Base-by-base conservation (phyloP, 2,888 invertebrate species). In the Platycnemis pennipes region DNA sequence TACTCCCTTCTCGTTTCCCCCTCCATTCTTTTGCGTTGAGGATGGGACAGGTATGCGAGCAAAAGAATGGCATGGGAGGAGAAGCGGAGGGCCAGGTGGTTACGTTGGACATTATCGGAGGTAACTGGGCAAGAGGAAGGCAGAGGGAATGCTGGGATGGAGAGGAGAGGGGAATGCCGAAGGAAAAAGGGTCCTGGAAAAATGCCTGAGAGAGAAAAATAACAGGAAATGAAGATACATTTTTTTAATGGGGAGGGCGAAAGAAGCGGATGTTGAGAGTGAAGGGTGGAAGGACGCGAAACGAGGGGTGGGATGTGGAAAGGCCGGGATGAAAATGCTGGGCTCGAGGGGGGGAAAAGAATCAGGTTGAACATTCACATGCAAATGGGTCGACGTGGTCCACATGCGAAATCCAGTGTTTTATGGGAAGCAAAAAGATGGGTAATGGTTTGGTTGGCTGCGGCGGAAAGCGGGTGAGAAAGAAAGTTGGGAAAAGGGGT, bases 341-440 rank as follows among this genome's bases (percentile, higher is more conserved):
- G 46, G 46, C 5, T 45, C 13, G 37, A 13, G 77, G 77, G 87
- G 4, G 37, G 85, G 37, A 5, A 46, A 46, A 87, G 46, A 87
- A 87, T 87, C 87, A 46, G 87, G 45, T 87, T n/a, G 45, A 87
- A 87, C 87, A 87, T 87, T 87, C 87, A 46, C 87, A 87, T 87
- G 87, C 87, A 87, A 87, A 87, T 87, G 87, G 87, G 26, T 87
- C 45, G 87, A 87, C 87, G 87, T 87, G 87, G 87, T 87, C 87
- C 87, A 87, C 87, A 87, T 87, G 87, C 87, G n/a, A 87, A 87
- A 87, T 87, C 45, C 87, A 87, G 87, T 87, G 87, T 87, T 87
- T 87, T 87, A 87, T 87, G 87, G 87, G 26, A 87, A 46, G 87
- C 87, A n/a, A 87, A 46, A 87, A 87, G 87, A 87, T 87, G 46